phyloP scores from a whole-genome alignment of 2,113 vertebrate genomes.

The Rhabdornis inornatus region DNA sequence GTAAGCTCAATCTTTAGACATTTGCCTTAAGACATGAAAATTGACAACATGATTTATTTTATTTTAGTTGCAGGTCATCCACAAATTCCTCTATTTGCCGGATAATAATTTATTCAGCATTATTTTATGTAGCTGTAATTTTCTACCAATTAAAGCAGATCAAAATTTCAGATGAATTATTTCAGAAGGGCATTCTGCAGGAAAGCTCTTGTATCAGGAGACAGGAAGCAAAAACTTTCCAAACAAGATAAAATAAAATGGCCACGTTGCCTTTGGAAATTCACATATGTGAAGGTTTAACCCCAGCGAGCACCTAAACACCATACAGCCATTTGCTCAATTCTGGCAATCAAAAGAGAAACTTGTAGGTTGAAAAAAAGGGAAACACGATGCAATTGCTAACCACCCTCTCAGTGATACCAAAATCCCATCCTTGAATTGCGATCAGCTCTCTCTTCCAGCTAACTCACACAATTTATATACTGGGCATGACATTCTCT shows the following conservation, averaged over 20 bases:
- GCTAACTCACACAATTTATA: neutral
- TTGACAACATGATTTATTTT: neutral
- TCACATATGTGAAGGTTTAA: neutral
- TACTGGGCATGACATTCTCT: neutral
- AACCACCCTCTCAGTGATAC: no score
- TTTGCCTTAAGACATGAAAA: neutral
- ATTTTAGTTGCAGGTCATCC: neutral
- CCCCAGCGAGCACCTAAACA: neutral
- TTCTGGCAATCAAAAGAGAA: neutral
- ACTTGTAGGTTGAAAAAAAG: neutral
- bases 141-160: neutral
- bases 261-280: neutral
- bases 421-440: neutral
- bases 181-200: neutral
- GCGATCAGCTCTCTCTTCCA: fast-evolving
- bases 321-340: neutral
- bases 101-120: neutral
- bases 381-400: neutral
- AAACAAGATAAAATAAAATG: neutral
- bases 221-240: neutral
- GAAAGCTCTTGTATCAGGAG: neutral
- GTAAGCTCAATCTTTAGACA: neutral
- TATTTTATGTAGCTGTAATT: neutral
- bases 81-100: neutral
- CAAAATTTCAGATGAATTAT: neutral